Base-by-base conservation (phyloP, 1,140 invertebrate genomes). In the Ceratina australensis region DNA sequence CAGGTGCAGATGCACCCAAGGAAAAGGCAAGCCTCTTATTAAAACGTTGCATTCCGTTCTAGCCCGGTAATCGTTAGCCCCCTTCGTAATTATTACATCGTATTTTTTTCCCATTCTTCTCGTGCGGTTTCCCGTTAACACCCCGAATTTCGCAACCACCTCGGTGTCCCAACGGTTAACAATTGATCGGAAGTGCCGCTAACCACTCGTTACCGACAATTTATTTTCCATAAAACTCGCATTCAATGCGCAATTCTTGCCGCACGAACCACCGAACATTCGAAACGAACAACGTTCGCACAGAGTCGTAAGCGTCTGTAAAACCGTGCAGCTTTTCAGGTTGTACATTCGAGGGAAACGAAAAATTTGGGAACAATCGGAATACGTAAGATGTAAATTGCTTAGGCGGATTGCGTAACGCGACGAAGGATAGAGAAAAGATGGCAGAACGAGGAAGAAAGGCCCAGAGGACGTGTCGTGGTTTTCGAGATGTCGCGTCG, bases 401-500 rank as follows among this genome's bases (percentile, higher is more conserved):
- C 52, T 54, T 18, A 18, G 26, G 20, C 24, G 52, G 33, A 66
- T 77, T 77, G 78, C 81, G 78, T 83, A 80, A 75, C 49, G 78
- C 72, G 79, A 63, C 26, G 61, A 69, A 63, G 68, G 68, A 74
- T 78, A 78, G 57, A 65, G 69, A 20, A 56, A 10, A 49, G 59
- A 10, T 59, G 75, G 59, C 52, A 80, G 69, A 60, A 74, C 42
- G 59, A 78, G 12, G 73, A 57, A 78, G 73, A 57, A 78, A 82
- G 82, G 78, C 60, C 75, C 50, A 88, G 89, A 90, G 90, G 86
- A 90, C 88, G 84, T 91, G 90, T 91, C 89, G 88, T 84, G 90
- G 89, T 90, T 88, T 90, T 89, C 87, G 86, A 90, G 86, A 89
- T 92, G 91, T 92, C 91, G 88, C 88, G 87, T 76, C 90, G 87